phyloP scores from a whole-genome alignment of 2,797 vertebrate species.

The Eptatretus atami region DNA sequence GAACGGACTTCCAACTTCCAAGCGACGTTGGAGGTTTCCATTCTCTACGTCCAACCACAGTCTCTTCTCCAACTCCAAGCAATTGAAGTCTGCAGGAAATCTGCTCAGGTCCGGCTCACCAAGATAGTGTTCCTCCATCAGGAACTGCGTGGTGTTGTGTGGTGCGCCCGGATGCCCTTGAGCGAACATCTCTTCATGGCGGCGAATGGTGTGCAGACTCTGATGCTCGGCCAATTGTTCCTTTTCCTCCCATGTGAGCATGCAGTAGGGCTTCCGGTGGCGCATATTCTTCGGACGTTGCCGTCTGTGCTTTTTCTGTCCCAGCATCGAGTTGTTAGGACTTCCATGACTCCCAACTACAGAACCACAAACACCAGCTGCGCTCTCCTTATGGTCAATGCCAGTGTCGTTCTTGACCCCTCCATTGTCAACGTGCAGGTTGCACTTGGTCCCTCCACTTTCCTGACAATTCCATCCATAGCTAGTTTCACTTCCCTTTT shows the following conservation, averaged over 20 bases:
- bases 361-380: no score
- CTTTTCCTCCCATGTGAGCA: slow-evolving; percentile 85
- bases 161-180: slow-evolving; percentile 81
- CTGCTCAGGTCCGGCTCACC: slow-evolving; percentile 49
- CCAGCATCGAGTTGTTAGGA: slow-evolving; percentile 15
- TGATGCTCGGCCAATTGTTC: slow-evolving; percentile 62
- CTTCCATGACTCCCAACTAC: no score
- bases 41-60: slow-evolving; percentile 74
- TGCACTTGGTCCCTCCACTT: no score
- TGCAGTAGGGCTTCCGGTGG: slow-evolving; percentile 77
- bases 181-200: slow-evolving; percentile 84
- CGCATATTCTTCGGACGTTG: slow-evolving; percentile 66
- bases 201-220: slow-evolving; percentile 45
- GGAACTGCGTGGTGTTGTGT: slow-evolving; percentile 89
- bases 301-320: slow-evolving; percentile 51
- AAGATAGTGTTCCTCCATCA: slow-evolving; percentile 90
- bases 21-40: slow-evolving; percentile 28
- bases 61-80: slow-evolving; percentile 93
- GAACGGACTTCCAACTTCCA: slow-evolving; percentile 12
- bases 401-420: no score
- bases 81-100: slow-evolving; percentile 16
- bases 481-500: no score
- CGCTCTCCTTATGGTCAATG: no score
- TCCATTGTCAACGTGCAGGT: no score
- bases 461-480: no score